A percentile compares a stretch with the other conserved stretches of the same genome.
These are phyloP conservation scores for Sebastes hopkinsi DNA, from an alignment of 2,797 vertebrate genomes.

Conservation along the genomic window DNA sequence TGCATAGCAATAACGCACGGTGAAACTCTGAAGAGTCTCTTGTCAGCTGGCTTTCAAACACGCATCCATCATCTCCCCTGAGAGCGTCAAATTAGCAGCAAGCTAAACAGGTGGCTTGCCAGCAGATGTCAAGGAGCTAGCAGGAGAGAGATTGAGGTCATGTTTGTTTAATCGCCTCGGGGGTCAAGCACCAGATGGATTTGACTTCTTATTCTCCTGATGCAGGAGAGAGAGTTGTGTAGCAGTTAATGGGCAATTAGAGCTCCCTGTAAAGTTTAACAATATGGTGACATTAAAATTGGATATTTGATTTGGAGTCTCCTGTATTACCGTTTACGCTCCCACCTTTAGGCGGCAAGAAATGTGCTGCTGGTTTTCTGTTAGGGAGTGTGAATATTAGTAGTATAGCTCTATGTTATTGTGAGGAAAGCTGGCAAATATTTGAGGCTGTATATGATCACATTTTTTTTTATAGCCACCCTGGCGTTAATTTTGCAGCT, in stretches of 20 bases:
- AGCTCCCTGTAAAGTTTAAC: constrained; percentile 29
- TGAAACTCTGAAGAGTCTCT: constrained; percentile 24
- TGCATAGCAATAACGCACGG: constrained; percentile 30
- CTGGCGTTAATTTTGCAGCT: not conserved
- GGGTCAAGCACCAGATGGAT: constrained; percentile 65
- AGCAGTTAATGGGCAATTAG: constrained; percentile 50
- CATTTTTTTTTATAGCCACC: not conserved
- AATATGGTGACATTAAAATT: constrained; percentile 16
- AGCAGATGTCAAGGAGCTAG: constrained; percentile 63
- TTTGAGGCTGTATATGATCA: not conserved
- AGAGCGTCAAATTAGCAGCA: constrained; percentile 71
- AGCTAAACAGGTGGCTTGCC: constrained; percentile 66
- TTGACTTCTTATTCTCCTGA: constrained; percentile 34
- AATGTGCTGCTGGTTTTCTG: constrained; percentile 5
- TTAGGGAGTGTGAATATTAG: constrained; percentile 10
- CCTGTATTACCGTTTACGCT: not conserved
- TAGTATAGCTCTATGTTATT: not conserved
- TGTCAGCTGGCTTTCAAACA: constrained; percentile 57
- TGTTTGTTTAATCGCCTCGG: constrained; percentile 69
- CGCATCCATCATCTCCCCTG: constrained; percentile 71
- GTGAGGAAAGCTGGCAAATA: not conserved
- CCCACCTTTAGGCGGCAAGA: not conserved
- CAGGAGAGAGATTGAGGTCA: constrained; percentile 74
- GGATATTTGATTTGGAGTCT: constrained; percentile 13
- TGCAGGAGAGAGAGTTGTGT: constrained; percentile 13